These are phyloP conservation scores for Pipa parva DNA, from an alignment of 2,113 vertebrate genomes.

Conservation along the genomic window DNA sequence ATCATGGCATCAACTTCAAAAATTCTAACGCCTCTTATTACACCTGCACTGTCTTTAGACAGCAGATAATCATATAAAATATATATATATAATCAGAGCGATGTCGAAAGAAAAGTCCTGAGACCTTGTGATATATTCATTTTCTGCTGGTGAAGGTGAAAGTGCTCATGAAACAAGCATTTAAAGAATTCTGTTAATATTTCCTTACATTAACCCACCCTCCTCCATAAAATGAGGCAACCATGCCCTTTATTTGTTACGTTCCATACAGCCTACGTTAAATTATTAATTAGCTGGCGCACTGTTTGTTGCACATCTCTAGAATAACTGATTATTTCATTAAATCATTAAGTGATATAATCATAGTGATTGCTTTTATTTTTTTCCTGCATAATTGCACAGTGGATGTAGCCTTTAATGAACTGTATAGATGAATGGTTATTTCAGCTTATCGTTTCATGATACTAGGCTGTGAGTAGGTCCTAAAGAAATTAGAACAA, in stretches of 20 bases:
- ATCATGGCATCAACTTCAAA: no score
- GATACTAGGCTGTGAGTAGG: not conserved
- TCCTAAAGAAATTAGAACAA: not conserved
- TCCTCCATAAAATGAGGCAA: not conserved
- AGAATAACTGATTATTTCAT: slow-evolving; percentile 11
- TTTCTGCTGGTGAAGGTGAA: not conserved
- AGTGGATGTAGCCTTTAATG: not conserved
- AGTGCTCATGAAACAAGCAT: not conserved
- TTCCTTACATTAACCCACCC: not conserved
- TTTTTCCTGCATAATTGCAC: not conserved
- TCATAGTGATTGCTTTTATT: slow-evolving; percentile 8
- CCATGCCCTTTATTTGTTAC: not conserved
- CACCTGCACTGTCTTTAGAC: no score
- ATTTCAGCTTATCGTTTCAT: not conserved
- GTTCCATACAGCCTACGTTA: not conserved
- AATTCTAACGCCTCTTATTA: no score
- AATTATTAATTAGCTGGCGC: slow-evolving; percentile 23
- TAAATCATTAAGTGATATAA: slow-evolving; percentile 19
- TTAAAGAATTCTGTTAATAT: not conserved
- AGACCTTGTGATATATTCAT: not conserved
- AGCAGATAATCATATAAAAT: no score
- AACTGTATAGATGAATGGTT: slow-evolving; percentile 3
- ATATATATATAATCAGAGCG: no score
- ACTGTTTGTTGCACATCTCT: slow-evolving; percentile 17
- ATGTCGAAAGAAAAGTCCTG: no score